These are phyloP conservation scores for Drosophila baimaii DNA, from an alignment of 1,140 invertebrate species.

Conservation along the genomic window DNA sequence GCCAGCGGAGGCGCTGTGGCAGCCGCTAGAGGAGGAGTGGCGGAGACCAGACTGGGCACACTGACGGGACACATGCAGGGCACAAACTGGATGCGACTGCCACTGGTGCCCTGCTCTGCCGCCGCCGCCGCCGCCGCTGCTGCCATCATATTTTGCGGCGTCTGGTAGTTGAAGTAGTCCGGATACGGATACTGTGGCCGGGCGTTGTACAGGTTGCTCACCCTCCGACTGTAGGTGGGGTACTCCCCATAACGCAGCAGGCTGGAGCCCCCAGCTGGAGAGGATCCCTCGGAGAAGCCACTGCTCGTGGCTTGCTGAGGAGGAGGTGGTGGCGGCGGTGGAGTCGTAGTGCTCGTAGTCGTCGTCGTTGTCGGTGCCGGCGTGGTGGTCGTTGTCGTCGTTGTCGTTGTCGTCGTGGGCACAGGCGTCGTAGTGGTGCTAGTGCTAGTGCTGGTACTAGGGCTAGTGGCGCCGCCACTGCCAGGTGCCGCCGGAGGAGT, in stretches of 20 bases:
- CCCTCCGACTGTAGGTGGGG: conserved; percentile 71
- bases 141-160: conserved; percentile 24
- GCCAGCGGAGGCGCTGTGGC: conserved; percentile 31
- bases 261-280: conserved; percentile 7
- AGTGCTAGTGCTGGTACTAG: conserved; percentile 4
- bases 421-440: conserved; percentile 30
- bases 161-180: conserved; percentile 79
- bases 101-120: conserved; percentile 18
- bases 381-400: conserved; percentile 62
- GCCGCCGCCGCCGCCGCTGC: conserved; percentile 18
- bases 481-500: conserved; percentile 39
- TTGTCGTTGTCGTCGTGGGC: conserved; percentile 46
- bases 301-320: not conserved
- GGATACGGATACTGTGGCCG: conserved; percentile 80
- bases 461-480: conserved; percentile 9
- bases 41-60: conserved; percentile 48
- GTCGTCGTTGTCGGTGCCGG: conserved; percentile 53
- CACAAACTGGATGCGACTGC: conserved; percentile 72
- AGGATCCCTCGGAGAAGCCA: conserved; percentile 30
- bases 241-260: conserved; percentile 58
- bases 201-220: conserved; percentile 71
- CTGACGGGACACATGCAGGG: conserved; percentile 82
- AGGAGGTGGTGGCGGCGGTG: conserved; percentile 31
- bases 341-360: conserved; percentile 51
- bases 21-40: conserved; percentile 1